Conservation (phyloP, 1,140 invertebrate species). For the Monomorium pharaonis region DNA sequence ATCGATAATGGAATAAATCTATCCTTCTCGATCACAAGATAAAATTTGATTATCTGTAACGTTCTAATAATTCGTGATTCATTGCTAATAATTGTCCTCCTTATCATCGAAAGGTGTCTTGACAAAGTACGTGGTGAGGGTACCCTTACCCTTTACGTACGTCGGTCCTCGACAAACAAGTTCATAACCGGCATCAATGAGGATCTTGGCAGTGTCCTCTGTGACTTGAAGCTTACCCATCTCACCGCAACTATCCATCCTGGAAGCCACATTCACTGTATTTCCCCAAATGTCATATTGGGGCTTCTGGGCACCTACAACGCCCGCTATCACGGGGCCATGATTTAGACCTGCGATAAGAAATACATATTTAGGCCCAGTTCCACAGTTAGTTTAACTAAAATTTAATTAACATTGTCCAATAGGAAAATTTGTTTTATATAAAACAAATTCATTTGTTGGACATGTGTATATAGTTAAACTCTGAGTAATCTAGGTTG, state of each 20-base stretch:
- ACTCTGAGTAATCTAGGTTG: too few relatives aligned
- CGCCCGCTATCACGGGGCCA: conserved; percentile 96
- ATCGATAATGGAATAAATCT: neutral
- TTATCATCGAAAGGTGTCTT: conserved; percentile 91
- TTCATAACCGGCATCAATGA: conserved; percentile 93
- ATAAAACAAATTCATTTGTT: too few relatives aligned
- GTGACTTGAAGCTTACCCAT: conserved; percentile 95
- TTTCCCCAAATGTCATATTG: conserved; percentile 99
- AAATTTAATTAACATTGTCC: too few relatives aligned
- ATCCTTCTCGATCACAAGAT: neutral
- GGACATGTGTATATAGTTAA: too few relatives aligned
- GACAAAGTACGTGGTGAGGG: conserved; percentile 96
- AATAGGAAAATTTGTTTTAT: too few relatives aligned
- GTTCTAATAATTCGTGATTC: neutral
- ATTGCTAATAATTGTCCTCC: conserved; percentile 71
- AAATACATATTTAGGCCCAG: conserved; percentile 21
- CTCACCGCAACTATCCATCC: conserved; percentile 98
- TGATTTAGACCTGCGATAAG: conserved; percentile 92
- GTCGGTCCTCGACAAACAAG: conserved; percentile 95
- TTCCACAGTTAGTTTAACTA: too few relatives aligned
- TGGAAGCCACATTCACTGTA: conserved; percentile 97
- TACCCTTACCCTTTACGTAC: conserved; percentile 97
- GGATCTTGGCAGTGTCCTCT: conserved; percentile 94
- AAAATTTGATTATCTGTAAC: conserved; percentile 4
- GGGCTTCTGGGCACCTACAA: conserved; percentile 98